A percentile compares a stretch with the other conserved stretches of the same genome.
Conservation (phyloP, 2,888 invertebrate species). For the Carcina quercana region DNA sequence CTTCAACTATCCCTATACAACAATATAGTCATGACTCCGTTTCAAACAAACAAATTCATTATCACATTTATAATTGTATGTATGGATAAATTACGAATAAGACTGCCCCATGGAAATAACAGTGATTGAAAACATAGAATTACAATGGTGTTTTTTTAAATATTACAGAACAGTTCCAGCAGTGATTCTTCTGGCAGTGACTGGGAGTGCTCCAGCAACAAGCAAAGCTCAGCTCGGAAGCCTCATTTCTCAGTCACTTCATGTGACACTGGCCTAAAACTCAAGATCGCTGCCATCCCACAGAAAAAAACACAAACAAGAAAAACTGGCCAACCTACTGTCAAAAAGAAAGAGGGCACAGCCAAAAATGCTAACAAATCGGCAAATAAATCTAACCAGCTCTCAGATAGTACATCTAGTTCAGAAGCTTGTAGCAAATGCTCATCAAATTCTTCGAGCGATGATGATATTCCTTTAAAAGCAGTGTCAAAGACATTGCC, state of each 20-base stretch:
- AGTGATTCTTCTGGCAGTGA: conserved; percentile 60
- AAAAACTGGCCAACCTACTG: conserved; percentile 26
- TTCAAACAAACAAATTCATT: no score
- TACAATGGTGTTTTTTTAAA: conserved; percentile 1
- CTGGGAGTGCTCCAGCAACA: conserved; percentile 55
- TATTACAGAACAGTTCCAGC: conserved; percentile 56
- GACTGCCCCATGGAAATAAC: no score
- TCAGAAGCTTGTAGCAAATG: conserved; percentile 70
- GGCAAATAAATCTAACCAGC: conserved; percentile 21
- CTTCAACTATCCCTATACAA: no score
- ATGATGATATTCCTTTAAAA: conserved; percentile 60
- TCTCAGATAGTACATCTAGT: conserved; percentile 61
- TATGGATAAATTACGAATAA: no score
- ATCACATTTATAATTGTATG: no score
- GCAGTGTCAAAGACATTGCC: conserved; percentile 53
- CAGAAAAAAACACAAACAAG: conserved; percentile 49
- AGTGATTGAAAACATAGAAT: no score
- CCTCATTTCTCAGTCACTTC: conserved; percentile 77
- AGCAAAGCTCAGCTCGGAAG: conserved; percentile 45
- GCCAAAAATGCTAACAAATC: conserved; percentile 17
- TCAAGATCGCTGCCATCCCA: conserved; percentile 77
- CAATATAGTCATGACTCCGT: no score
- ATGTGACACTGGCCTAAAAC: conserved; percentile 74
- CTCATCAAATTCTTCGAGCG: conserved; percentile 60
- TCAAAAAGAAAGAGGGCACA: conserved; percentile 29